A percentile compares a stretch with the other conserved stretches of the same genome.
Conservation (phyloP, 30 jellyfish, hydroid and myxozoan genomes). For the Morbakka virulenta region DNA sequence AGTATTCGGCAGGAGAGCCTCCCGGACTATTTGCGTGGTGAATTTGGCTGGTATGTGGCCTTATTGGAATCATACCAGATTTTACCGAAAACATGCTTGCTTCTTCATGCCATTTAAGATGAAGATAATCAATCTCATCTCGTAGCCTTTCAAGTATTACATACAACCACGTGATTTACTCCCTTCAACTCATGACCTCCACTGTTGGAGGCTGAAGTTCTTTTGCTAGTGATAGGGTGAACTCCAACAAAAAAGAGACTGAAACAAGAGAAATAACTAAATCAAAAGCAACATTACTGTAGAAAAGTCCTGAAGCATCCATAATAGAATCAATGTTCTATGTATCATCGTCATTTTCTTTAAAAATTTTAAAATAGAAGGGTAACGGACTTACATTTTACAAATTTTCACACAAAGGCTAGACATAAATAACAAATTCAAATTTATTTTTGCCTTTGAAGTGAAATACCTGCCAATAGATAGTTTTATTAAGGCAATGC, state of each 20-base stretch:
- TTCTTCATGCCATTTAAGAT: background rate
- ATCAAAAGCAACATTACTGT: too few species aligned
- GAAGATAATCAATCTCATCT: background rate
- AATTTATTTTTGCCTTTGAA: too few species aligned
- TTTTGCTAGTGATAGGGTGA: background rate
- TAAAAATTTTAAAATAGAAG: background rate
- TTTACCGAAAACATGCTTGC: background rate
- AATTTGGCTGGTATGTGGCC: background rate
- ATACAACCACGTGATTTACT: background rate
- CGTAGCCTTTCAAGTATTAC: background rate
- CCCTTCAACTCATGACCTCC: background rate
- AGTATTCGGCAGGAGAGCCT: background rate
- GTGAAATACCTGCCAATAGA: too few species aligned
- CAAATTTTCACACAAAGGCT: too few species aligned
- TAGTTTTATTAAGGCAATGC: too few species aligned
- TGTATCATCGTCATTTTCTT: background rate
- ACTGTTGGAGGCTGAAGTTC: background rate
- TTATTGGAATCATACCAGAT: background rate
- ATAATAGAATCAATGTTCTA: background rate
- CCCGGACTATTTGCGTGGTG: background rate
- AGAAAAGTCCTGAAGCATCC: background rate
- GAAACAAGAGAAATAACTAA: background rate
- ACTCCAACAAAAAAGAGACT: background rate
- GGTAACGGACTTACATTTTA: too few species aligned
- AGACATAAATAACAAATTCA: too few species aligned